Evolutionary conservation across 2,797 vertebrate genomes (phyloP).

Genomic region (Sebastes steindachneri): DNA sequence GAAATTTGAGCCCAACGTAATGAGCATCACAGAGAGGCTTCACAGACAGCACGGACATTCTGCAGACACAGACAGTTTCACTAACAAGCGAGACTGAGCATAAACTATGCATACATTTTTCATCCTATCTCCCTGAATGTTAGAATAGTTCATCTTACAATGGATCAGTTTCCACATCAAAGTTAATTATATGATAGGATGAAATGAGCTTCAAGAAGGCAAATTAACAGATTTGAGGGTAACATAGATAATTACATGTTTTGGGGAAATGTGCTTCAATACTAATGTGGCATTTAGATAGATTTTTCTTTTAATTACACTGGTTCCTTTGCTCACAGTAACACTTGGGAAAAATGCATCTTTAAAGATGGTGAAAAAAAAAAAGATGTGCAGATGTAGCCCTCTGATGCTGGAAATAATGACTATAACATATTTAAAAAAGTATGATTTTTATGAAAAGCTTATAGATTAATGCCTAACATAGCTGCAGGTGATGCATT

Average conservation of each 20-base stretch:
- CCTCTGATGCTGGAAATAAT: not conserved
- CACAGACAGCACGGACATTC: not conserved
- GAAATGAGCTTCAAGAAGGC: constrained; percentile 51
- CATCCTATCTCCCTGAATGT: not conserved
- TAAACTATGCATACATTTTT: not conserved
- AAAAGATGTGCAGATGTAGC: not conserved
- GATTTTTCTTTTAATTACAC: constrained; percentile 21
- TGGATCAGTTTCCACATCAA: constrained; percentile 20
- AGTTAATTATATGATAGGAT: constrained; percentile 54
- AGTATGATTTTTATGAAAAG: not conserved
- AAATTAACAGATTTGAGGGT: constrained; percentile 48
- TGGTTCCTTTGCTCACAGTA: not conserved
- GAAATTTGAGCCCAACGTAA: not conserved
- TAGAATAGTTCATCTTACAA: constrained; percentile 27
- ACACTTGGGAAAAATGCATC: not conserved
- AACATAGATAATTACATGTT: constrained; percentile 51
- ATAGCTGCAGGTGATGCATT: not conserved
- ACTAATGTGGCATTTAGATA: constrained; percentile 53
- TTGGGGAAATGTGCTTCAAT: constrained; percentile 42
- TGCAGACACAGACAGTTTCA: not conserved
- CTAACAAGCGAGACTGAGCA: not conserved
- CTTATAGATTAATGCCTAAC: not conserved
- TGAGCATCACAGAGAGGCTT: not conserved
- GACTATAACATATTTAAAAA: not conserved
- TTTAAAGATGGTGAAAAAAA: not conserved